A percentile compares a stretch with the other conserved stretches of the same genome.
Conservation (phyloP, 2,113 vertebrate species). For the Cryptomyrus ogoouensis region DNA sequence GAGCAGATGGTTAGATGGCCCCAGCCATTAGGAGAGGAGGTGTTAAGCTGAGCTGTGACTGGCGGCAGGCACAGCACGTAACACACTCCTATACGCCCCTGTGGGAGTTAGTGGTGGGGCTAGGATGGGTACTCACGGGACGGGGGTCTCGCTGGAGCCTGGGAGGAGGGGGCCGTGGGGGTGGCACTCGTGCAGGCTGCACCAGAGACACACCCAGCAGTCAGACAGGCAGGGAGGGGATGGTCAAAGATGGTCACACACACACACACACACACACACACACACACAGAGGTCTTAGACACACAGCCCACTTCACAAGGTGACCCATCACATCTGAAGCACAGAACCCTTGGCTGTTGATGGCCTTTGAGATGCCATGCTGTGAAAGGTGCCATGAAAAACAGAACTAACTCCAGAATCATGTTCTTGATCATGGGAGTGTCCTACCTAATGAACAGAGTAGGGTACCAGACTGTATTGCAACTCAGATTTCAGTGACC, state of each 20-base stretch:
- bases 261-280: background rate
- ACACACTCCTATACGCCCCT: background rate
- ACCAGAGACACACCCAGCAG: slow-evolving; percentile 55
- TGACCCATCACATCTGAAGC: background rate
- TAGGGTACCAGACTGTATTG: background rate
- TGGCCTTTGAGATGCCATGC: background rate
- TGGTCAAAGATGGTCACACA: background rate
- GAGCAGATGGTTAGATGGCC: background rate
- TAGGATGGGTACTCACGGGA: slow-evolving; percentile 71
- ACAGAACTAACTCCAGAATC: background rate
- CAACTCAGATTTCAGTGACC: background rate
- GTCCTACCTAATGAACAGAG: background rate
- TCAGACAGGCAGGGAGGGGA: background rate
- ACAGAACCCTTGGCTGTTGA: background rate
- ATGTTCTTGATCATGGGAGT: background rate
- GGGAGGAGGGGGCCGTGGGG: slow-evolving; percentile 68
- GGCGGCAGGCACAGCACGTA: background rate
- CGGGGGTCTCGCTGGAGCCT: slow-evolving; percentile 66
- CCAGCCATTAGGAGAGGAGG: background rate
- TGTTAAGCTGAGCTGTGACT: background rate
- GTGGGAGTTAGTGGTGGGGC: background rate
- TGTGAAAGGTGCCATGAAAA: background rate
- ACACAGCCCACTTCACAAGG: background rate
- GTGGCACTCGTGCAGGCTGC: slow-evolving; percentile 65
- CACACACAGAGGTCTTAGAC: background rate